These are phyloP conservation scores for Agapornis canus DNA, from an alignment of 2,797 vertebrate genomes.

Conservation along the genomic window DNA sequence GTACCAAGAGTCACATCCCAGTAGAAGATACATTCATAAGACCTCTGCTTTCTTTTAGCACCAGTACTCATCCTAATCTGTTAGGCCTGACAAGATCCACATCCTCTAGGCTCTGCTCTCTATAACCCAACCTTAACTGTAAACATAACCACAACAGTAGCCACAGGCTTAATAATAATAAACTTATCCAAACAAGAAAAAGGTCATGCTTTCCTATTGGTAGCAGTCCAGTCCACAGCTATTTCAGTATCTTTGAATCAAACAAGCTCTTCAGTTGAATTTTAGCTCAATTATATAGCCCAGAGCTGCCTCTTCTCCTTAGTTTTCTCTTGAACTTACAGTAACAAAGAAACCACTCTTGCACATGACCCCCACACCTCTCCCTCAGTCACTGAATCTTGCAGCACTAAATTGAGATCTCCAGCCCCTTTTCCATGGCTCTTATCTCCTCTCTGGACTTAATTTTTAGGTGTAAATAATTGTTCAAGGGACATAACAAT, in stretches of 20 bases:
- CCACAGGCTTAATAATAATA: not conserved
- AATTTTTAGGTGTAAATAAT: not conserved
- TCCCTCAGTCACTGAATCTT: not conserved
- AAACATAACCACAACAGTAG: not conserved
- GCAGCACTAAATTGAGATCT: not conserved
- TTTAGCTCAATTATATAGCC: not conserved
- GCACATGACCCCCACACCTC: not conserved
- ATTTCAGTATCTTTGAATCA: not conserved
- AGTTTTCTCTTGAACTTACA: not conserved
- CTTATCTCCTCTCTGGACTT: not conserved
- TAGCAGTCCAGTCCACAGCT: not conserved
- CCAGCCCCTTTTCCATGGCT: not conserved
- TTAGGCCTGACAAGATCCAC: not conserved
- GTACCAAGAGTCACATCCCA: not conserved
- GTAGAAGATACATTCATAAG: not conserved
- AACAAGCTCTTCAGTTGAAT: not conserved
- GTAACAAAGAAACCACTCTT: not conserved
- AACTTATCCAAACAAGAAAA: not conserved
- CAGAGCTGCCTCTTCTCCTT: not conserved
- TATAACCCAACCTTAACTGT: not conserved
- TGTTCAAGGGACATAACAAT: not conserved
- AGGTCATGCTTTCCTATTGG: not conserved
- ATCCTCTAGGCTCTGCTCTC: not conserved
- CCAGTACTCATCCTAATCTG: not conserved
- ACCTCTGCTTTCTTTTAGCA: not conserved